phyloP scores from a whole-genome alignment of 2,888 invertebrate genomes.

The Melieria picta region DNA sequence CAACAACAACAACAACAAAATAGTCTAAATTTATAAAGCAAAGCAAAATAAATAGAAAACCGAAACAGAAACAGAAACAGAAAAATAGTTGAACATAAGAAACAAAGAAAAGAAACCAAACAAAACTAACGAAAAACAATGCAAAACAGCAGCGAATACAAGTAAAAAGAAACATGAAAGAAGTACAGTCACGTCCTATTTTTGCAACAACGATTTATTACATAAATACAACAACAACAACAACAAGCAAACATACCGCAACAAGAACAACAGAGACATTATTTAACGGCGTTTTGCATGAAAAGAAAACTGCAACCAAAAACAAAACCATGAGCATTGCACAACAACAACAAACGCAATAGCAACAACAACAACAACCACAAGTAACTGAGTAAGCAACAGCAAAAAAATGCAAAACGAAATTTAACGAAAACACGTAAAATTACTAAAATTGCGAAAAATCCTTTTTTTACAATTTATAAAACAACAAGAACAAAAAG shows the following conservation, averaged over 20 bases:
- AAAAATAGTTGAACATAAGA: conserved; percentile 27
- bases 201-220: conserved; percentile 66
- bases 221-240: conserved; percentile 39
- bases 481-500: conserved; percentile 44
- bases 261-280: conserved; percentile 34
- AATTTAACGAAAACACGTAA: not conserved
- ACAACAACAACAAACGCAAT: conserved; percentile 1
- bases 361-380: conserved; percentile 40
- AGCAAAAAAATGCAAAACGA: conserved; percentile 2
- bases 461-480: conserved; percentile 59
- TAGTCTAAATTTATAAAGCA: conserved; percentile 37
- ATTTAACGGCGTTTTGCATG: conserved; percentile 43
- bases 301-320: conserved; percentile 35
- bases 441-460: conserved; percentile 22
- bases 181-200: conserved; percentile 65
- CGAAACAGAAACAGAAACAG: conserved; percentile 43
- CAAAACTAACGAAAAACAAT: conserved; percentile 41
- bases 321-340: not conserved
- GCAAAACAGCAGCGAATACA: conserved; percentile 47
- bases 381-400: conserved; percentile 34
- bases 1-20: conserved; percentile 31
- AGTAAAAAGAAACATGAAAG: conserved; percentile 45
- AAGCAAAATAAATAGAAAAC: conserved; percentile 24
- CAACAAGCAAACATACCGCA: conserved; percentile 17
- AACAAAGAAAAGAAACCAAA: conserved; percentile 17